Percentiles rank a stretch among this genome's conserved stretches.
Evolutionary conservation across 1,140 invertebrate species (phyloP).

Genomic region (Heterodera schachtii): DNA sequence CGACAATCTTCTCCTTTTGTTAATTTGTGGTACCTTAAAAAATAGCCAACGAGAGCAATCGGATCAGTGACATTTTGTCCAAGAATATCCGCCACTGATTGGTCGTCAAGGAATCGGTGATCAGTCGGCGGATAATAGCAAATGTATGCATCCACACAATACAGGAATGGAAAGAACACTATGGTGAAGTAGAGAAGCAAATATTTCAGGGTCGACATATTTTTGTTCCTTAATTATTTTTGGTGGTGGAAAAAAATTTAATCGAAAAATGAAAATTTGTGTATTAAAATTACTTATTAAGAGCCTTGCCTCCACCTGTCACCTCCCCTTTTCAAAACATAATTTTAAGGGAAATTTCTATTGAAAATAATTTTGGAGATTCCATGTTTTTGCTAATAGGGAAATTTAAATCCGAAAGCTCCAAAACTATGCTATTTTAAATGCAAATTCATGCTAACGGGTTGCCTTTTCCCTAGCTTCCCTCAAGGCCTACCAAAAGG

Average conservation of each 20-base stretch:
- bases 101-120: not conserved
- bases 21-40: not conserved
- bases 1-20: too few species aligned
- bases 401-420: too few species aligned
- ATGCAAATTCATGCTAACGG: too few species aligned
- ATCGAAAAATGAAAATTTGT: not conserved
- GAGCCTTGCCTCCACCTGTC: too few species aligned
- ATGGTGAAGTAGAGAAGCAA: not conserved
- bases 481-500: too few species aligned
- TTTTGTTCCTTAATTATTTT: not conserved
- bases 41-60: not conserved
- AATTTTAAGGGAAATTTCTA: too few species aligned
- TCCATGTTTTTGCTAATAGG: too few species aligned
- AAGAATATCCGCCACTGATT: not conserved
- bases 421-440: too few species aligned
- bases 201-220: not conserved
- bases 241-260: not conserved
- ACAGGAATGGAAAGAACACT: not conserved
- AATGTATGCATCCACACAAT: not conserved
- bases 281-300: too few species aligned
- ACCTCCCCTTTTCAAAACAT: too few species aligned
- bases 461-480: too few species aligned
- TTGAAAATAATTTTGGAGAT: too few species aligned
- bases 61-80: not conserved
- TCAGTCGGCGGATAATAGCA: not conserved